Conservation (phyloP, 2,888 invertebrate species). For the Campoletis raptor region DNA sequence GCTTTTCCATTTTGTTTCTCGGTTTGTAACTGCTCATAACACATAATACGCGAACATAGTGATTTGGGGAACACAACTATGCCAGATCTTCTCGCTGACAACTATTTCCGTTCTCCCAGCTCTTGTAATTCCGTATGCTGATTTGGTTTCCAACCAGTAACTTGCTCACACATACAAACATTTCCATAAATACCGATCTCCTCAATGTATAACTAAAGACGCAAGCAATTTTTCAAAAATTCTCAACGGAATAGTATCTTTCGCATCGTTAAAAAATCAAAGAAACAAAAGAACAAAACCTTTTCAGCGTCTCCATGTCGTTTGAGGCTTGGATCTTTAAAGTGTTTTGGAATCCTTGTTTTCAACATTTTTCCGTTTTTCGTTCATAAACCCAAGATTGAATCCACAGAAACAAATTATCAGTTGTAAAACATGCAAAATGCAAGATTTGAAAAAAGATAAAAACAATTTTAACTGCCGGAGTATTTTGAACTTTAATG, state of each 20-base stretch:
- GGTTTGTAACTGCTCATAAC: conserved; percentile 7
- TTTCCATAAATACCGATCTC: not conserved
- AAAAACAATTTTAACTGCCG: too few relatives aligned
- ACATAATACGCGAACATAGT: conserved; percentile 20
- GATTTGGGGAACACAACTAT: conserved; percentile 29
- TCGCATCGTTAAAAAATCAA: not conserved
- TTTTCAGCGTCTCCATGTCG: too few relatives aligned
- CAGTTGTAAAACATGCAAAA: too few relatives aligned
- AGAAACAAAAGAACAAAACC: not conserved
- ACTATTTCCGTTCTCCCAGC: conserved; percentile 71
- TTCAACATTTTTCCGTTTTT: too few relatives aligned
- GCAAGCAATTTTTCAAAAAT: not conserved
- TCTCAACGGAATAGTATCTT: not conserved
- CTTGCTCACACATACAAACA: not conserved
- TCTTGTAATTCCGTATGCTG: conserved; percentile 77
- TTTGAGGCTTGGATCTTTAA: too few relatives aligned
- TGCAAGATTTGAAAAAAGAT: too few relatives aligned
- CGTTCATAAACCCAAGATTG: too few relatives aligned
- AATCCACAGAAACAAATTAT: too few relatives aligned
- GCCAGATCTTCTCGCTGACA: conserved; percentile 56
- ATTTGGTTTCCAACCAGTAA: conserved; percentile 61
- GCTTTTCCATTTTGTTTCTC: conserved; percentile 23
- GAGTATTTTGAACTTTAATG: too few relatives aligned
- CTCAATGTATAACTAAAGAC: not conserved
- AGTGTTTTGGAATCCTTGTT: too few relatives aligned